Evolutionary conservation across 2,888 invertebrate genomes (phyloP).

Genomic region (Cephus pygmeus): DNA sequence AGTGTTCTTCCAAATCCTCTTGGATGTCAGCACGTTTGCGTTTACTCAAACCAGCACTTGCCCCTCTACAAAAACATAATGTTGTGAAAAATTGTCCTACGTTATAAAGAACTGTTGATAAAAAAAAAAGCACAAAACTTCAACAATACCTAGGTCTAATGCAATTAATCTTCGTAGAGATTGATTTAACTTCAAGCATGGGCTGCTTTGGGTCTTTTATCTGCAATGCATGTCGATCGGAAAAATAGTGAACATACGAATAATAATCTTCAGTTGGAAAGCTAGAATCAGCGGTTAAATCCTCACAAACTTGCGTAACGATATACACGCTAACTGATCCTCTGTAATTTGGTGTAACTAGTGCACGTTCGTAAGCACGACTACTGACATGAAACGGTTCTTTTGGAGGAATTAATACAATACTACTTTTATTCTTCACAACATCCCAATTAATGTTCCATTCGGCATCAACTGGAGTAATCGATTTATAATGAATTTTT

Average conservation of each 20-base stretch:
- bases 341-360: conserved; percentile 91
- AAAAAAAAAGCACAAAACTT: neutral
- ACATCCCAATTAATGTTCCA: conserved; percentile 73
- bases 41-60: conserved; percentile 54
- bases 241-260: conserved; percentile 82
- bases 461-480: conserved; percentile 46
- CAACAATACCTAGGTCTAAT: conserved; percentile 68
- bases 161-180: conserved; percentile 72
- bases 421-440: conserved; percentile 66
- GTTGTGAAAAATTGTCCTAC: neutral
- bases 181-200: conserved; percentile 82
- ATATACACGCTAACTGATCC: conserved; percentile 68
- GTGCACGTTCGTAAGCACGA: conserved; percentile 75
- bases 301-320: conserved; percentile 76
- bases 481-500: conserved; percentile 52
- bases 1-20: conserved; percentile 74
- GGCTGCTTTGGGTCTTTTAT: conserved; percentile 78
- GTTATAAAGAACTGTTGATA: neutral
- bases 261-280: conserved; percentile 74
- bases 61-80: conserved; percentile 56
- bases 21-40: conserved; percentile 64
- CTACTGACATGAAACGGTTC: conserved; percentile 69
- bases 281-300: conserved; percentile 73
- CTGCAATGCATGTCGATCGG: conserved; percentile 76
- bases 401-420: conserved; percentile 60